Evolutionary conservation across 2,888 invertebrate species (phyloP), one percentile per base, ranked within the genome.

Genomic region (Agonum fuliginosum): DNA sequence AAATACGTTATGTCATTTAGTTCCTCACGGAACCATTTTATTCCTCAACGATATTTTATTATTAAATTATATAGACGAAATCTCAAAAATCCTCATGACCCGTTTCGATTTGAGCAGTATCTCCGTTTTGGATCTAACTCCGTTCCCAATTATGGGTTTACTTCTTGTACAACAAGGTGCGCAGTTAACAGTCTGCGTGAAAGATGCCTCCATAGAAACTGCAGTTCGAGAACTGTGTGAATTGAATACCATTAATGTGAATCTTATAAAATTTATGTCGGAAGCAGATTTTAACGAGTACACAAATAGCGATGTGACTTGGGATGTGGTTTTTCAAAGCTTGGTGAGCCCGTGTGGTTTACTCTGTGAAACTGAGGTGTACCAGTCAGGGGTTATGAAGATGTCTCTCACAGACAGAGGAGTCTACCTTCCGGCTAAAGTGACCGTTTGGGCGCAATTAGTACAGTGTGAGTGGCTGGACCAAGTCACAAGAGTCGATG

Each of bases 61-160:
- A 77, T 85, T 89, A 81, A 83, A 86, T 48, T 84, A 88, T 81
- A 83, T 86, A 78, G 83, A 84, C 58, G 88, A 89, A 14, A n/a
- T 76, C 5, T 19, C 27, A 87, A 87, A 83, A 54, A 79, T 82
- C 27, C 84, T 88, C 81, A 82, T 88, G n/a, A 85, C 86, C 6
- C 87, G 88, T 80, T 85, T 87, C 62, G 81, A 87, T 17, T 85
- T 86, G n/a, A n/a, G 12, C 5, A 74, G 79, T 83, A 85, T 78
- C 81, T 82, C 81, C 79, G 85, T 92, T 79, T 85, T 91, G 58
- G 93, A 93, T 84, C 85, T 90, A 24, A 89, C 89, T 80, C 90
- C 90, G 3, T 91, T 93, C 83, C 93, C 93, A 0, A 80, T 92
- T 46, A 89, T 91, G 82, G 92, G 92, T 0, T 83, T 93, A 46